These are phyloP conservation scores for Acestrorhynchus altus DNA, from an alignment of 2,797 vertebrate genomes.

Conservation along the genomic window DNA sequence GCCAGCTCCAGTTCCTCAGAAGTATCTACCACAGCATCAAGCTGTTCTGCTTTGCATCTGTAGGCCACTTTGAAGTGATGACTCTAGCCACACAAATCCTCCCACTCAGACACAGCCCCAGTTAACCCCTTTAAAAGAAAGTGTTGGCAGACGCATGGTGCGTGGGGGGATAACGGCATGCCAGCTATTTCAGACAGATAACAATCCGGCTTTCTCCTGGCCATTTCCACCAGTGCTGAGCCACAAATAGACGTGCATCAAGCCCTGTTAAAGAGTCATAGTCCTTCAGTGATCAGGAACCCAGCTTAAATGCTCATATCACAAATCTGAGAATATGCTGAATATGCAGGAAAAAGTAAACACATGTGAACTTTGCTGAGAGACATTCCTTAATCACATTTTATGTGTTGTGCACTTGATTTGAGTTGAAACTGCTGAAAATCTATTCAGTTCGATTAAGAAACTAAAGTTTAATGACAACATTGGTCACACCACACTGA, in stretches of 20 bases:
- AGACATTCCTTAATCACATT: too few species aligned
- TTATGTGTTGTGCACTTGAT: too few species aligned
- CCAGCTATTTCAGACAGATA: conserved; percentile 63
- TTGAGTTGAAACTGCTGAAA: background rate
- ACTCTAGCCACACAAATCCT: conserved; percentile 47
- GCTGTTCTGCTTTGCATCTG: conserved; percentile 1
- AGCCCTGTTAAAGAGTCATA: conserved; percentile 43
- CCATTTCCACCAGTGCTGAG: conserved; percentile 45
- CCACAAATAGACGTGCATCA: conserved; percentile 54
- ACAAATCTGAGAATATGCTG: background rate
- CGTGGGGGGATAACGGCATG: conserved; percentile 50
- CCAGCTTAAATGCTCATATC: background rate
- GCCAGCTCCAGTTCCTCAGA: background rate
- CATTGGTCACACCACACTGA: background rate
- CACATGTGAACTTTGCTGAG: too few species aligned
- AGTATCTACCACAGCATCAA: background rate
- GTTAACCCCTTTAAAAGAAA: conserved; percentile 51
- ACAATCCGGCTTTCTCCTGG: conserved; percentile 58
- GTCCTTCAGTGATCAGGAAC: conserved; percentile 25
- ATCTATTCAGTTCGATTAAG: too few species aligned
- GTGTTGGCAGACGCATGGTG: conserved; percentile 67
- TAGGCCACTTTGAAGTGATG: conserved; percentile 58
- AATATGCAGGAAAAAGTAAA: background rate
- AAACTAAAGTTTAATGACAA: too few species aligned
- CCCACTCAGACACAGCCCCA: conserved; percentile 19